These are phyloP conservation scores for Chrysolina americana DNA, from an alignment of 2,888 invertebrate species.

Conservation along the genomic window DNA sequence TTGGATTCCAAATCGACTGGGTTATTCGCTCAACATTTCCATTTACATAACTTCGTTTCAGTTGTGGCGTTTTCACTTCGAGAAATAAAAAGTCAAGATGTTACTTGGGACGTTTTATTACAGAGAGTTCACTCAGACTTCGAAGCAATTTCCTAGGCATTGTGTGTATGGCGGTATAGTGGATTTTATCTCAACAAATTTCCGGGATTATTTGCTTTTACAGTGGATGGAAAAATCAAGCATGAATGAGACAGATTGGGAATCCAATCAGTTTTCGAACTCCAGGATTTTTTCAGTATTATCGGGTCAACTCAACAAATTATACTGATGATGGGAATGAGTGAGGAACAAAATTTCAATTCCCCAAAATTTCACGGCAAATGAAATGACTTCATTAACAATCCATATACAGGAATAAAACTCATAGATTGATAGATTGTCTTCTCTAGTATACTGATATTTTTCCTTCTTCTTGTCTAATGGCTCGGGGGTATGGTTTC, in stretches of 20 bases:
- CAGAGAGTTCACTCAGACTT: conserved; percentile 16
- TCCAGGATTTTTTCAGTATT: not conserved
- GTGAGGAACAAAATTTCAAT: too few relatives aligned
- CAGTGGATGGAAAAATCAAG: conserved; percentile 3
- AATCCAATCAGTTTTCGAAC: not conserved
- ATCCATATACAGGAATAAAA: too few relatives aligned
- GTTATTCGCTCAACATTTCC: conserved; percentile 7
- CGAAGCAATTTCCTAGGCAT: conserved; percentile 19
- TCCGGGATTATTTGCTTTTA: conserved; percentile 14
- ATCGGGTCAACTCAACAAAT: not conserved
- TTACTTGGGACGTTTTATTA: conserved; percentile 19
- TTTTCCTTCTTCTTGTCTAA: too few relatives aligned
- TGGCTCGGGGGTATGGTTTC: too few relatives aligned
- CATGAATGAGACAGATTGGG: not conserved
- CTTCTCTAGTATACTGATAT: too few relatives aligned
- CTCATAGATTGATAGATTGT: too few relatives aligned
- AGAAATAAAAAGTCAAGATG: conserved; percentile 24
- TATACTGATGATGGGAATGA: too few relatives aligned
- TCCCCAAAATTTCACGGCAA: too few relatives aligned
- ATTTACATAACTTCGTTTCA: conserved; percentile 18
- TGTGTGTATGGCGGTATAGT: conserved; percentile 12
- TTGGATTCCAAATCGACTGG: not conserved
- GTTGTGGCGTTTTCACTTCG: conserved; percentile 17
- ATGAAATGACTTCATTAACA: too few relatives aligned
- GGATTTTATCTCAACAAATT: conserved; percentile 20